Evolutionary conservation across 2,888 invertebrate genomes (phyloP).

Genomic region (Eupeodes luniger): DNA sequence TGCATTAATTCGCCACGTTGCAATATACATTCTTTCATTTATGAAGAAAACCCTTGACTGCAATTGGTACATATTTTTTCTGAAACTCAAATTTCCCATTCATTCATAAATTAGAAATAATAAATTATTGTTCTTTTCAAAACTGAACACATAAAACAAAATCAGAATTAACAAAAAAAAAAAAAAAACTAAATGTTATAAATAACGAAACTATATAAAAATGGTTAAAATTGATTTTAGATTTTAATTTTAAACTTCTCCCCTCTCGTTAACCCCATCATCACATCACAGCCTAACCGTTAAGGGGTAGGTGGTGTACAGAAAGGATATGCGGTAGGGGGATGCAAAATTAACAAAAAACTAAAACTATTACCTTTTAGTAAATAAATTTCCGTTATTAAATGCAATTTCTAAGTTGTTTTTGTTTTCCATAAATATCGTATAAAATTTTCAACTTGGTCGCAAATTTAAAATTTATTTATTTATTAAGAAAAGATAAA

Average conservation of each 20-base stretch:
- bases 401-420: conserved; percentile 84
- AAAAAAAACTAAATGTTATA: background rate
- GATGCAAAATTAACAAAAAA: conserved; percentile 56
- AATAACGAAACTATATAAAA: conserved; percentile 33
- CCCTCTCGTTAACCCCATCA: background rate
- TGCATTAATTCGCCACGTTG: conserved; percentile 47
- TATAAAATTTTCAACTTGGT: conserved; percentile 66
- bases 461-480: conserved; percentile 41
- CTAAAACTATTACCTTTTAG: conserved; percentile 81
- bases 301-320: background rate
- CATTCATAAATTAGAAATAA: conserved; percentile 47
- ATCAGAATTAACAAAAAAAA: conserved; percentile 3
- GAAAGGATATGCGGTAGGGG: background rate
- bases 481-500: conserved; percentile 4
- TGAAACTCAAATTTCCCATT: conserved; percentile 64
- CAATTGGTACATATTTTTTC: background rate
- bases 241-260: conserved; percentile 29
- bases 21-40: background rate
- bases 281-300: background rate
- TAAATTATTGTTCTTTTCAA: conserved; percentile 1
- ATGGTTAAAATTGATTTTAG: conserved; percentile 40
- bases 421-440: conserved; percentile 83
- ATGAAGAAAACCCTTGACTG: background rate
- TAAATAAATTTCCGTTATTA: conserved; percentile 84
- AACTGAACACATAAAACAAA: conserved; percentile 7